Percentiles rank a stretch among this genome's conserved stretches.
Conservation (phyloP, 30 jellyfish, hydroid and myxozoan species). For the Turritopsis rubra region DNA sequence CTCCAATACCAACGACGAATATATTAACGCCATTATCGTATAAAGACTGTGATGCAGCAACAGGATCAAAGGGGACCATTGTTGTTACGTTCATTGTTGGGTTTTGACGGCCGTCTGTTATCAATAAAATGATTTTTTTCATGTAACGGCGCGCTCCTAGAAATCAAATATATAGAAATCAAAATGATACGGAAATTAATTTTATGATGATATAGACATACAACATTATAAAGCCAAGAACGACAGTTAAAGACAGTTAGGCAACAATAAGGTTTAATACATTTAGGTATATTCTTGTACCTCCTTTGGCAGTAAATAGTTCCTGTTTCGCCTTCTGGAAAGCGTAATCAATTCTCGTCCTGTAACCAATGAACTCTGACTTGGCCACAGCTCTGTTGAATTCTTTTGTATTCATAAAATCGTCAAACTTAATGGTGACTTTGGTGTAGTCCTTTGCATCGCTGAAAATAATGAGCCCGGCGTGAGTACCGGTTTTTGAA, state of each 20-base stretch:
- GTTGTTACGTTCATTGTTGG: background rate
- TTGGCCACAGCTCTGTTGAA: conserved; percentile 2
- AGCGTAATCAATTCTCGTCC: conserved; percentile 12
- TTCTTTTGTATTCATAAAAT: background rate
- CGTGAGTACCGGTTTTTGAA: background rate
- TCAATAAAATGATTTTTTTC: background rate
- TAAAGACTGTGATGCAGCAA: background rate
- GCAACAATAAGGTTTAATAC: no score
- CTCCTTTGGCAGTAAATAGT: background rate
- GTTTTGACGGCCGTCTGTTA: conserved; percentile 12
- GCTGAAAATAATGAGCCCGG: background rate
- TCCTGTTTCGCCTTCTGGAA: background rate
- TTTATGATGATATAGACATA: no score
- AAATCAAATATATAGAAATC: background rate
- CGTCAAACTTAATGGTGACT: background rate
- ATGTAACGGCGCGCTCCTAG: background rate
- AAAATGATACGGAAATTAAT: background rate
- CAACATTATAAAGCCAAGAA: no score
- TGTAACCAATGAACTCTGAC: background rate
- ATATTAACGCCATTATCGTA: conserved; percentile 6
- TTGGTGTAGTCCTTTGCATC: background rate
- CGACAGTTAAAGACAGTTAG: no score
- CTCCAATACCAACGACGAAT: background rate
- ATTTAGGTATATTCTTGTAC: no score
- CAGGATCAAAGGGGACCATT: background rate